Conservation (phyloP, 2,888 invertebrate species). For the Synanthedon andrenaeformis region DNA sequence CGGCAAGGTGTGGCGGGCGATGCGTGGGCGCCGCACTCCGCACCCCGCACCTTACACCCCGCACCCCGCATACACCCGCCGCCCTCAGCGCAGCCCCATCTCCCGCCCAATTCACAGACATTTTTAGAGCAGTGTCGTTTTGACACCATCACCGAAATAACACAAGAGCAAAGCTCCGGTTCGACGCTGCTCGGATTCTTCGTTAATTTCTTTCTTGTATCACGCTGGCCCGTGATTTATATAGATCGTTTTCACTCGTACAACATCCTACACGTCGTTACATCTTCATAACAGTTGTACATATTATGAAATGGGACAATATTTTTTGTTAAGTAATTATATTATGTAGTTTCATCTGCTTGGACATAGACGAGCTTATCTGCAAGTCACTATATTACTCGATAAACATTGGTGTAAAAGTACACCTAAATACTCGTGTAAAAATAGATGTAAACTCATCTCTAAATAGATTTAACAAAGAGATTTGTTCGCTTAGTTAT, state of each 20-base stretch:
- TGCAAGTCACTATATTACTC: too few relatives aligned
- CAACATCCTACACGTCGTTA: not conserved
- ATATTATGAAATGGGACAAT: too few relatives aligned
- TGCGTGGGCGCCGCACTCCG: slow-evolving; percentile 50
- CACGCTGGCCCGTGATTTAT: not conserved
- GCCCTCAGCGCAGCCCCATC: slow-evolving; percentile 17
- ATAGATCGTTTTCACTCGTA: not conserved
- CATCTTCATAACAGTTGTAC: too few relatives aligned
- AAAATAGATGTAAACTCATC: too few relatives aligned
- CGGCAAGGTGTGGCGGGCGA: slow-evolving; percentile 60
- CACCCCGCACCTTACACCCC: slow-evolving; percentile 24
- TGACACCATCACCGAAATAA: slow-evolving; percentile 69
- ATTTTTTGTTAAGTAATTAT: too few relatives aligned
- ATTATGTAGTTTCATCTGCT: too few relatives aligned
- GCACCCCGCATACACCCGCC: slow-evolving; percentile 15
- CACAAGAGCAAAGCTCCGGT: slow-evolving; percentile 48
- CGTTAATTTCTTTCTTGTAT: slow-evolving; percentile 25
- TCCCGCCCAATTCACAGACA: slow-evolving; percentile 33
- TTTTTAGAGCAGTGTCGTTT: slow-evolving; percentile 68
- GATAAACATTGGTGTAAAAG: too few relatives aligned
- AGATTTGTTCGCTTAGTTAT: too few relatives aligned
- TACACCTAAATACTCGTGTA: too few relatives aligned
- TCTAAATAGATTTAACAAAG: too few relatives aligned
- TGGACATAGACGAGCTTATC: too few relatives aligned
- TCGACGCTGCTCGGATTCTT: slow-evolving; percentile 31